Evolutionary conservation across 2,888 invertebrate species (phyloP), one percentile per base, ranked within the genome.

Genomic region (Pocota personata): DNA sequence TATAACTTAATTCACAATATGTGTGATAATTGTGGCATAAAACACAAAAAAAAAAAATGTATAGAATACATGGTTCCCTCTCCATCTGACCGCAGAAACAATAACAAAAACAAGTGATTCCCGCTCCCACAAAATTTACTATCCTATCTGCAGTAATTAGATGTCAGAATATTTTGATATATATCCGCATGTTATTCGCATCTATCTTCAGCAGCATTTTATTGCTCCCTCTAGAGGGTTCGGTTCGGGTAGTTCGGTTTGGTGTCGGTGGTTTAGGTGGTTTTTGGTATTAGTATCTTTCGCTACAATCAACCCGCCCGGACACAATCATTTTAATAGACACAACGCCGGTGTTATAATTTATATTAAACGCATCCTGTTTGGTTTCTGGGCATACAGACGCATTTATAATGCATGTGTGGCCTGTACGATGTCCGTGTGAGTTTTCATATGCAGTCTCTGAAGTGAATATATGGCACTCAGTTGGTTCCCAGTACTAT

Each of bases 311-410:
- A 78, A 83, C 78, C 72, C 52, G 16, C 67, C 77, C 90, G 90
- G 90, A 90, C 90, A 90, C 91, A 91, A 91, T 91, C 91, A 90
- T 91, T 91, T 91, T 91, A 91, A 91, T 91, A 91, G 91, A 91
- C 90, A 91, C 90, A 66, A 78, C 78, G 89, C 89, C 90, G 90
- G 90, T 90, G 90, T 91, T 90, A 90, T 90, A 91, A 91, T 91
- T 91, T 91, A 91, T 91, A 90, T 90, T 89, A 90, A 90, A 89
- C 89, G 88, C 89, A 90, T 90, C 89, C 90, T 82, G 83, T 87
- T 87, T 46, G 43, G 57, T 82, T 69, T 69, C 12, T 46, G 19
- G 50, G 52, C 62, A 58, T 32, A 35, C 21, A 52, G 32, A 60
- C 27, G 16, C 46, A 71, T 48, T 48, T 32, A 21, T 55, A 43